Evolutionary conservation across 2,113 vertebrate genomes (phyloP).

Genomic region (Alaudala cheleensis): DNA sequence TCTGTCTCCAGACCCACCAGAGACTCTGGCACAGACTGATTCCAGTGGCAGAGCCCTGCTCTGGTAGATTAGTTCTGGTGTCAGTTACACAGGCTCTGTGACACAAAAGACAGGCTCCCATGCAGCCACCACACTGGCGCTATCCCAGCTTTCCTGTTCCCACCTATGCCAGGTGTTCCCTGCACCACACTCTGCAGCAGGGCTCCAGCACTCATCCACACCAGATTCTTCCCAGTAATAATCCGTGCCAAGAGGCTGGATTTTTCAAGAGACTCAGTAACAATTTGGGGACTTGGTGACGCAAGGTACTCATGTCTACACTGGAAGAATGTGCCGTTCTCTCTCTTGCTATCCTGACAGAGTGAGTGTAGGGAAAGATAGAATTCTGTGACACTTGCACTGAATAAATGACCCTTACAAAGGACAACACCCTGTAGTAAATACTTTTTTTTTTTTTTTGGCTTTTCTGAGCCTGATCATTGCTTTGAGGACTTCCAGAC

Average conservation of each 20-base stretch:
- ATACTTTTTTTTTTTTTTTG: fast-evolving
- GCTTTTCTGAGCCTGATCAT: background rate
- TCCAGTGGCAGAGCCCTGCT: background rate
- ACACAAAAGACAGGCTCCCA: background rate
- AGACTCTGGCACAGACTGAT: background rate
- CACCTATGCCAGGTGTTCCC: too few species aligned
- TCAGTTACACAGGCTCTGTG: background rate
- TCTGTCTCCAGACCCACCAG: background rate
- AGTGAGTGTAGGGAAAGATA: background rate
- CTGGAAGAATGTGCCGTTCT: background rate
- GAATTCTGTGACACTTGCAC: background rate
- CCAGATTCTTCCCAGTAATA: background rate
- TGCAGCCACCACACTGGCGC: background rate
- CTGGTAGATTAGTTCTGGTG: background rate
- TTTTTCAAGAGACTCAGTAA: background rate
- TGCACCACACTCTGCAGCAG: fast-evolving
- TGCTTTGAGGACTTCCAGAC: background rate
- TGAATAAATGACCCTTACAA: background rate
- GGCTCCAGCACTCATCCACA: background rate
- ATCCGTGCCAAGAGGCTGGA: background rate
- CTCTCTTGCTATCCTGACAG: background rate
- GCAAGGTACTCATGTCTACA: background rate
- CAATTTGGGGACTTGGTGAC: background rate
- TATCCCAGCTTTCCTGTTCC: background rate
- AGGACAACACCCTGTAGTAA: background rate